phyloP scores from a whole-genome alignment of 2,797 vertebrate genomes.

The Coregonus sp. region DNA sequence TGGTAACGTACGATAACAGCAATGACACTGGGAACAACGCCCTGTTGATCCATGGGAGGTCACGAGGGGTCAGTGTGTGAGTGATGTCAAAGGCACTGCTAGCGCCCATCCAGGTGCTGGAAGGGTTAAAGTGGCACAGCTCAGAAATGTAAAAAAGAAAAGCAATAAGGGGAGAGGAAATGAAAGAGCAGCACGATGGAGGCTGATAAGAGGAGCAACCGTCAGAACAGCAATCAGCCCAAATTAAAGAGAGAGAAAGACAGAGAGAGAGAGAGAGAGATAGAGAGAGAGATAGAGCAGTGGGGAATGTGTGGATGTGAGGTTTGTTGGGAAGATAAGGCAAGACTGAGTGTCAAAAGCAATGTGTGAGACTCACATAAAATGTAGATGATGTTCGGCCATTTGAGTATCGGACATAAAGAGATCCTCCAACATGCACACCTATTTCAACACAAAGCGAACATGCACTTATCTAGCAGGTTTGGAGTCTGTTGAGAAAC shows the following conservation, averaged over 20 bases:
- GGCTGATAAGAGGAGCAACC: conserved; percentile 48
- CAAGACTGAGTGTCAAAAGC: background rate
- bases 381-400: background rate
- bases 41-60: background rate
- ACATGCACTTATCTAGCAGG: background rate
- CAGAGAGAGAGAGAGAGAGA: conserved; percentile 40
- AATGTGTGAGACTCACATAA: background rate
- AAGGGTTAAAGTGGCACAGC: conserved; percentile 42
- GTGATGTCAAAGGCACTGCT: conserved; percentile 35
- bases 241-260: conserved; percentile 38
- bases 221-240: conserved; percentile 56
- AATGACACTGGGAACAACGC: background rate
- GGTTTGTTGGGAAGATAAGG: background rate
- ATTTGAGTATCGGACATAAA: background rate
- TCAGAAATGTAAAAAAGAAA: conserved; percentile 42
- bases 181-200: conserved; percentile 64
- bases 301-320: background rate
- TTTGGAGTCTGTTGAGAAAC: background rate
- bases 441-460: background rate
- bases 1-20: background rate
- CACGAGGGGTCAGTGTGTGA: conserved; percentile 16
- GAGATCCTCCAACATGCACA: background rate
- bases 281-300: conserved; percentile 41
- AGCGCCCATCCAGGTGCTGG: conserved; percentile 1
- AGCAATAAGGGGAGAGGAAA: conserved; percentile 70